A percentile compares a stretch with the other conserved stretches of the same genome.
Evolutionary conservation across 2,113 vertebrate genomes (phyloP).

Genomic region (Apodemus sylvaticus): DNA sequence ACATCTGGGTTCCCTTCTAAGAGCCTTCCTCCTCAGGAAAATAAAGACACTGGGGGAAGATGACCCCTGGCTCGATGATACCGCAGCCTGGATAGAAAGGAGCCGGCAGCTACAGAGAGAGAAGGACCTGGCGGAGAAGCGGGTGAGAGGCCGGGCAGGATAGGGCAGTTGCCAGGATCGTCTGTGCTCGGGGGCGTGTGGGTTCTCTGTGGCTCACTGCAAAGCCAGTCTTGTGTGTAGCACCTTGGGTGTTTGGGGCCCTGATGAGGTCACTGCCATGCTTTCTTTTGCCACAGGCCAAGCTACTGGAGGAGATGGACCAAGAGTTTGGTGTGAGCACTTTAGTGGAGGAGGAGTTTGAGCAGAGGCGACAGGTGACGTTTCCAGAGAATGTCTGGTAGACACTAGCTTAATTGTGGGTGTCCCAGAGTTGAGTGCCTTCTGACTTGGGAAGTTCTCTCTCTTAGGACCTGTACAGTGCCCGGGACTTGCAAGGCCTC

Average conservation of each 20-base stretch:
- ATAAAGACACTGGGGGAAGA: conserved; percentile 93
- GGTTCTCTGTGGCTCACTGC: background rate
- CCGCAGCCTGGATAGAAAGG: conserved; percentile 92
- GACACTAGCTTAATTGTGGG: background rate
- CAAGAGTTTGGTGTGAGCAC: conserved; percentile 95
- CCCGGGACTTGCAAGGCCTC: conserved; percentile 92
- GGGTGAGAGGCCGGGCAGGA: conserved; percentile 81
- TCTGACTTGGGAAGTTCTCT: background rate
- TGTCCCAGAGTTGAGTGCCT: accelerated
- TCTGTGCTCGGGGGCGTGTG: background rate
- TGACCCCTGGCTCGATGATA: conserved; percentile 94
- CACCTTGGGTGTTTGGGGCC: background rate
- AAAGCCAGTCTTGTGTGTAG: background rate
- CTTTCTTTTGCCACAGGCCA: conserved; percentile 81
- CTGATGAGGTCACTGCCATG: background rate
- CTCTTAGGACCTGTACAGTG: conserved; percentile 86
- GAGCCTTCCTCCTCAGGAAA: conserved; percentile 82
- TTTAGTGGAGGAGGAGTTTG: conserved; percentile 94
- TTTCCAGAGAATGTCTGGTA: accelerated
- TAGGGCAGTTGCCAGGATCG: background rate
- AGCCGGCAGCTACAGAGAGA: conserved; percentile 91
- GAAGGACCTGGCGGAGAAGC: conserved; percentile 94
- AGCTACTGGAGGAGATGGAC: conserved; percentile 95
- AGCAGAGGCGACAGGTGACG: conserved; percentile 86
- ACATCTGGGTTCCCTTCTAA: background rate